phyloP scores from a whole-genome alignment of 2,113 vertebrate genomes.

The Odobenus rosmarus region DNA sequence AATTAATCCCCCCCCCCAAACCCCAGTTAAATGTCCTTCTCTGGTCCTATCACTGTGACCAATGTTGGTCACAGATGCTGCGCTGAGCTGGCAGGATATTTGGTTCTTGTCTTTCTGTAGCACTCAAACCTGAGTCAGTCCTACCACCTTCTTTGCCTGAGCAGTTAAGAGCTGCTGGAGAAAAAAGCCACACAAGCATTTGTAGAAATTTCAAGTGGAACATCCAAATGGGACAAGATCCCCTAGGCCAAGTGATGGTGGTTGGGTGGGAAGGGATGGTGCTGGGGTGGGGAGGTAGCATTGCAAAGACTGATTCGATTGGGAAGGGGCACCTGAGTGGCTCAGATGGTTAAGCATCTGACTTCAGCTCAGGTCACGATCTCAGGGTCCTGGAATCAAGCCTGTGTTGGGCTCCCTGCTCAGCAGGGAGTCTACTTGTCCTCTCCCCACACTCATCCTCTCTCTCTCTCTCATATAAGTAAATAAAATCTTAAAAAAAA shows the following conservation, averaged over 20 bases:
- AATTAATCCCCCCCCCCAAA: background rate
- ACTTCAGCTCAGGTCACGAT: background rate
- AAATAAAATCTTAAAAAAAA: no score
- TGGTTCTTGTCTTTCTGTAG: background rate
- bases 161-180: background rate
- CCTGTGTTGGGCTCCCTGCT: no score
- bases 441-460: no score
- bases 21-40: background rate
- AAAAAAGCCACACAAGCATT: background rate
- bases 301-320: background rate
- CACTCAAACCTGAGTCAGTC: background rate
- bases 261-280: background rate
- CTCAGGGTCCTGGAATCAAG: no score
- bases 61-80: background rate
- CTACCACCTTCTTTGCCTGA: background rate
- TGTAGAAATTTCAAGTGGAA: background rate
- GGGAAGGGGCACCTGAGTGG: background rate
- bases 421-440: no score
- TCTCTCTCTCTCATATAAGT: no score
- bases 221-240: background rate
- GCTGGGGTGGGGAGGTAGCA: background rate
- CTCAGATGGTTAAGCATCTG: background rate
- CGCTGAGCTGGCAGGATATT: background rate
- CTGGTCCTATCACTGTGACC: background rate
- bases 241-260: background rate